Conservation (phyloP, 2,113 vertebrate genomes). For the Xenus cinereus region DNA sequence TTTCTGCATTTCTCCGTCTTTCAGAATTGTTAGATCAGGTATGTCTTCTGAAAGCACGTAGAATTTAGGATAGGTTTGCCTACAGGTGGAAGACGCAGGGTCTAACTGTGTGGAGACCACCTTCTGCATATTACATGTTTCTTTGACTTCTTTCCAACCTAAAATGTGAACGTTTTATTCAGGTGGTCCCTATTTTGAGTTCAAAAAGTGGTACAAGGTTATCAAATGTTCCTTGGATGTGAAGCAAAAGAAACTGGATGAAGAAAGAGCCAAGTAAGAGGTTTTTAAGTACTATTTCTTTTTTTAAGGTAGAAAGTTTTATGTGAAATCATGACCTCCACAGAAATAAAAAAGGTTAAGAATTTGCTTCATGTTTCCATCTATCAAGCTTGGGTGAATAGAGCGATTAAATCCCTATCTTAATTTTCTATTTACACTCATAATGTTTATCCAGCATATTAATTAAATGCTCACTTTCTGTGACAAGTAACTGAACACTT, state of each 20-base stretch:
- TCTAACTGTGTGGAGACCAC: background rate
- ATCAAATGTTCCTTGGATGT: constrained; percentile 71
- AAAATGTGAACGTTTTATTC: background rate
- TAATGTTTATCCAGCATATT: background rate
- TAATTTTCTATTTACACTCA: background rate
- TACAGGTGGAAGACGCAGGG: background rate
- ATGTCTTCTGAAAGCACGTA: background rate
- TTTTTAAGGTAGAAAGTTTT: background rate
- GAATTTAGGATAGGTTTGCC: background rate
- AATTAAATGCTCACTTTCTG: background rate
- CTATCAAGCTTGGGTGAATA: background rate
- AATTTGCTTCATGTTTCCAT: background rate
- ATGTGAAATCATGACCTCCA: background rate
- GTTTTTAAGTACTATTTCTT: background rate
- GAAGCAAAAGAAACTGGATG: constrained; percentile 68
- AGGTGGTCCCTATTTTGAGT: constrained; percentile 68
- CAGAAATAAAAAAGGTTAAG: background rate
- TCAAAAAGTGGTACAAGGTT: constrained; percentile 78
- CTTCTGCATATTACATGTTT: background rate
- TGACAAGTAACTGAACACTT: background rate
- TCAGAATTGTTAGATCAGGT: background rate
- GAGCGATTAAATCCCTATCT: background rate
- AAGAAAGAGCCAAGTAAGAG: constrained; percentile 76
- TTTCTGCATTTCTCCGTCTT: background rate
- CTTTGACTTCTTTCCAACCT: background rate